These are phyloP conservation scores for Dicentrarchus labrax DNA, from an alignment of 2,113 vertebrate genomes.

Conservation along the genomic window DNA sequence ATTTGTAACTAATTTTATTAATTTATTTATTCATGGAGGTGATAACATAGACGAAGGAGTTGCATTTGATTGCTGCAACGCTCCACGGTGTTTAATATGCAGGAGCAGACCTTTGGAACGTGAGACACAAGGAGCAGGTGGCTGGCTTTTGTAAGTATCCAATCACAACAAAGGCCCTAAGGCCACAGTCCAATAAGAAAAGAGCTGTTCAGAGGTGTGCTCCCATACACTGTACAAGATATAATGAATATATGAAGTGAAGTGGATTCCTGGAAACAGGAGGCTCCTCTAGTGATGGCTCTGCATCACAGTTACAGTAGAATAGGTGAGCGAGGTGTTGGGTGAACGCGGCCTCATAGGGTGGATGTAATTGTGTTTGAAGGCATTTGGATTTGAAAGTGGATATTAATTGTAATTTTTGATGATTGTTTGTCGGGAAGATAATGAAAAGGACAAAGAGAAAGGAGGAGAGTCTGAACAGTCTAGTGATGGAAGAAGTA, in stretches of 20 bases:
- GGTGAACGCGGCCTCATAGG: not conserved
- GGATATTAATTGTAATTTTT: not conserved
- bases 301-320: slow-evolving; percentile 14
- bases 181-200: slow-evolving; percentile 56
- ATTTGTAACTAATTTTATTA: slow-evolving; percentile 9
- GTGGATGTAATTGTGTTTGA: not conserved
- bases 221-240: slow-evolving; percentile 10
- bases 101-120: slow-evolving; percentile 68
- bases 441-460: not conserved
- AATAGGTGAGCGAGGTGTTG: slow-evolving; percentile 20
- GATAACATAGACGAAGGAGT: slow-evolving; percentile 29
- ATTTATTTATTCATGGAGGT: slow-evolving; percentile 14
- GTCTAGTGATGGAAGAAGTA: not conserved
- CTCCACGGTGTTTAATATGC: slow-evolving; percentile 71
- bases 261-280: slow-evolving; percentile 29
- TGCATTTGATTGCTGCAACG: slow-evolving; percentile 58
- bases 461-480: not conserved
- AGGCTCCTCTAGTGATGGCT: not conserved
- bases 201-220: slow-evolving; percentile 44
- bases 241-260: slow-evolving; percentile 37
- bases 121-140: slow-evolving; percentile 47
- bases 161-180: slow-evolving; percentile 69
- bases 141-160: slow-evolving; percentile 61
- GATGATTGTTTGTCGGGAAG: not conserved
- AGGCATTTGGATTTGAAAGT: not conserved